A percentile compares a stretch with the other conserved stretches of the same genome.
phyloP scores from a whole-genome alignment of 2,797 vertebrate genomes.

The Limnodromus scolopaceus region DNA sequence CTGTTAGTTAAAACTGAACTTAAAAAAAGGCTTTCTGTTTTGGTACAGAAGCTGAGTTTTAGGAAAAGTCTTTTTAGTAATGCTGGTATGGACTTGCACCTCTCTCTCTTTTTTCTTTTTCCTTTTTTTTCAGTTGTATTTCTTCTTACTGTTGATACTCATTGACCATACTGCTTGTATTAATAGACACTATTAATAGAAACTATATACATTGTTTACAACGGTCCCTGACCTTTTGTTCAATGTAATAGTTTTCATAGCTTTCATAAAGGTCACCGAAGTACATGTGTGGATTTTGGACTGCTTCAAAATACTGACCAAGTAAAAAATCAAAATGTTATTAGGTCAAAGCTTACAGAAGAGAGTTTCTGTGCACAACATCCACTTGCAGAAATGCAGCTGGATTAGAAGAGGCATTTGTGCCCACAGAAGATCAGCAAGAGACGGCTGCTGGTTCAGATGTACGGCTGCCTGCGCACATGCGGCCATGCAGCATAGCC shows the following conservation, averaged over 20 bases:
- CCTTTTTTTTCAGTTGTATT: background rate
- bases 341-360: background rate
- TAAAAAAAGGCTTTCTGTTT: background rate
- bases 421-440: background rate
- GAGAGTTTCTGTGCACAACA: background rate
- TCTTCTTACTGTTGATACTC: background rate
- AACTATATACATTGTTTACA: background rate
- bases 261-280: background rate
- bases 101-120: rapidly evolving
- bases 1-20: background rate
- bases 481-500: background rate
- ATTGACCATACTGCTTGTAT: background rate
- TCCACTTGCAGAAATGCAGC: background rate
- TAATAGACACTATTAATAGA: background rate
- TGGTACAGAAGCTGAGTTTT: background rate
- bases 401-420: background rate
- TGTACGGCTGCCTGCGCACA: rapidly evolving
- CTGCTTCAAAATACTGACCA: background rate
- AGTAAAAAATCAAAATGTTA: rapidly evolving
- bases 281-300: background rate
- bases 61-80: background rate
- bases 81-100: background rate
- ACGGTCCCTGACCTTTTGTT: background rate
- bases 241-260: background rate
- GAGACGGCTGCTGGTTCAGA: background rate